Evolutionary conservation across 2,888 invertebrate species (phyloP), one percentile per base, ranked within the genome.

Genomic region (Yponomeuta plumbellus): DNA sequence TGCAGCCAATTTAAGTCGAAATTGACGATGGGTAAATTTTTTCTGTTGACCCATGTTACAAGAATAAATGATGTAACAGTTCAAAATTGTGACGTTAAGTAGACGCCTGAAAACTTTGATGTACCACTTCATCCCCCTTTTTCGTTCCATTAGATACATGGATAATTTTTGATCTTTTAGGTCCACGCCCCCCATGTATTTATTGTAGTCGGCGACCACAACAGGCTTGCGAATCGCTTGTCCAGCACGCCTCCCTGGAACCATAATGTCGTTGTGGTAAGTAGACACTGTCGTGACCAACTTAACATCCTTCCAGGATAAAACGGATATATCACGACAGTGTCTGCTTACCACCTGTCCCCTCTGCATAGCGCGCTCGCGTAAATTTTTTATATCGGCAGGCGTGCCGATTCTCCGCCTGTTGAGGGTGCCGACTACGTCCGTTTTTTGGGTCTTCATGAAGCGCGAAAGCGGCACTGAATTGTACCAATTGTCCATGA

Each of bases 1-100:
- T 34, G 26, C 64, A 1, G 68, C 69, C 62, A 69, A 59, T 61
- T 22, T 57, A 39, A 64, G 66, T 21, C 69, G 65, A 40, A 68
- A 71, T 57, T 70, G 40, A 17, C 71, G 64, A 65, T 71, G 70
- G 0, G 69, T 67, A 34, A 70, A 23, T 66, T 67, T 67, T 57
- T 8, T 8, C 5, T 44, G 23, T 11, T 61, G 64, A 63, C 66
- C 69, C 61, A 66, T 67, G 67, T 70, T 71, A 44, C 62, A 26
- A 22, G 61, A 56, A 66, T 70, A 69, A 67, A 67, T 66, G 11
- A 67, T 63, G 23, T 64, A 66, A 8, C 67, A 10, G 66, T 71
- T 71, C 59, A 70, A 66, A 52, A 71, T 67, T 4, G 21, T 65
- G 3, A 59, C 67, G 57, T 68, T 68, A 23, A 68, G 61, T n/a